A percentile compares a stretch with the other conserved stretches of the same genome.
Conservation (phyloP, 2,888 invertebrate genomes). For the Adelognathus sp. region DNA sequence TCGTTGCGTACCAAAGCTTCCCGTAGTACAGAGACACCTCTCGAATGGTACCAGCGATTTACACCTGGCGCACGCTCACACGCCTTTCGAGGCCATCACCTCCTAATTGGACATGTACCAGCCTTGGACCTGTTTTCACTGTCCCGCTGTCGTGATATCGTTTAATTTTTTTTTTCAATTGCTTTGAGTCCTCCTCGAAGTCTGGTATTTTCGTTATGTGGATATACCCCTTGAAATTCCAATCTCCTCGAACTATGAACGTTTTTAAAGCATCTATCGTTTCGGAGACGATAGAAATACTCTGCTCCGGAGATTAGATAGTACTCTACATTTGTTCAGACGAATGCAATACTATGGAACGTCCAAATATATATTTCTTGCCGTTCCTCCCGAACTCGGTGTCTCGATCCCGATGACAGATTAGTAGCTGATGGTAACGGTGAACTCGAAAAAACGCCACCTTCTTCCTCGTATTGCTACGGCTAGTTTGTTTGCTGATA, state of each 20-base stretch:
- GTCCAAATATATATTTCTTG: too few species aligned
- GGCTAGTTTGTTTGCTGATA: neutral
- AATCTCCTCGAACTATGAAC: conserved; percentile 6
- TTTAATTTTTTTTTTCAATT: neutral
- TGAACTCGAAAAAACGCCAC: neutral
- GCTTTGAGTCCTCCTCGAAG: neutral
- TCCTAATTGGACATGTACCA: neutral
- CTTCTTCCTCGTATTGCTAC: neutral
- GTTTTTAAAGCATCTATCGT: neutral
- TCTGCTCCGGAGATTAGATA: neutral
- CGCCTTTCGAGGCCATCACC: conserved; percentile 38
- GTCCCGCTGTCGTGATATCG: too few species aligned
- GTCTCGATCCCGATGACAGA: neutral
- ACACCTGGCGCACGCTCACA: conserved; percentile 53
- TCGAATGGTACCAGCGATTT: conserved; percentile 28
- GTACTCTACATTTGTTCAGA: too few species aligned
- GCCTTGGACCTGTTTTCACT: too few species aligned
- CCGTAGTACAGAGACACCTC: too few species aligned
- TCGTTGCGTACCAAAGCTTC: neutral
- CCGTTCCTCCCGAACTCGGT: neutral
- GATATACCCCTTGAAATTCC: neutral
- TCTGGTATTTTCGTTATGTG: neutral
- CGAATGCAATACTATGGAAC: too few species aligned
- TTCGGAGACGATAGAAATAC: neutral
- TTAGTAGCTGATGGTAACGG: conserved; percentile 29